These are phyloP conservation scores for Natrix natrix DNA, from an alignment of 2,797 vertebrate species.

Conservation along the genomic window DNA sequence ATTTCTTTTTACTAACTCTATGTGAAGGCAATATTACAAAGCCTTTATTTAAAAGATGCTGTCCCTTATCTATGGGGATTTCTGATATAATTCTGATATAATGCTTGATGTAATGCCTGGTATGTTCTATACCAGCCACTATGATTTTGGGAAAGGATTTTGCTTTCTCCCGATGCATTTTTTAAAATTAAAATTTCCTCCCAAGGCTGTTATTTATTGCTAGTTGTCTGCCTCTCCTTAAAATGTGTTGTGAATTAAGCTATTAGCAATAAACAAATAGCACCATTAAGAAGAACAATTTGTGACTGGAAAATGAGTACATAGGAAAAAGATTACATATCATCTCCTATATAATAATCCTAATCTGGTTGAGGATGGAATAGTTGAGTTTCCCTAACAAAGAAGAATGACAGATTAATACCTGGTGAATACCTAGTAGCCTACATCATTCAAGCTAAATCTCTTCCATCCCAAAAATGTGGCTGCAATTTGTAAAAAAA, in stretches of 20 bases:
- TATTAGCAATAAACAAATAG: neutral
- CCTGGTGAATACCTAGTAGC: neutral
- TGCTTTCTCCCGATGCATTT: neutral
- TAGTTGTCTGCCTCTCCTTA: neutral
- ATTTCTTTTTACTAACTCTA: neutral
- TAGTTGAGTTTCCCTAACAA: neutral
- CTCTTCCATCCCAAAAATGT: neutral
- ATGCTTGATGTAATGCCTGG: neutral
- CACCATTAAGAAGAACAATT: neutral
- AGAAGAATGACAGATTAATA: neutral
- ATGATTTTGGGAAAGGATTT: neutral
- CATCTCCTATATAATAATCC: neutral
- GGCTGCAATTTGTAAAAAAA: neutral
- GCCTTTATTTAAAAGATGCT: neutral
- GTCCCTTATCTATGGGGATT: neutral
- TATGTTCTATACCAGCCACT: neutral
- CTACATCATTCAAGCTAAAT: neutral
- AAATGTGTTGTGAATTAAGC: neutral
- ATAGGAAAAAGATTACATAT: neutral
- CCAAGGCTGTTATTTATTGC: neutral
- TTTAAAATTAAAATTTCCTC: neutral
- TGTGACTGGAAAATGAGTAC: neutral
- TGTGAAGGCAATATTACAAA: neutral
- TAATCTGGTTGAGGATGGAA: neutral
- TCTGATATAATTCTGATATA: neutral